Evolutionary conservation across 2,888 invertebrate genomes (phyloP).

Genomic region (Meta bourneti): DNA sequence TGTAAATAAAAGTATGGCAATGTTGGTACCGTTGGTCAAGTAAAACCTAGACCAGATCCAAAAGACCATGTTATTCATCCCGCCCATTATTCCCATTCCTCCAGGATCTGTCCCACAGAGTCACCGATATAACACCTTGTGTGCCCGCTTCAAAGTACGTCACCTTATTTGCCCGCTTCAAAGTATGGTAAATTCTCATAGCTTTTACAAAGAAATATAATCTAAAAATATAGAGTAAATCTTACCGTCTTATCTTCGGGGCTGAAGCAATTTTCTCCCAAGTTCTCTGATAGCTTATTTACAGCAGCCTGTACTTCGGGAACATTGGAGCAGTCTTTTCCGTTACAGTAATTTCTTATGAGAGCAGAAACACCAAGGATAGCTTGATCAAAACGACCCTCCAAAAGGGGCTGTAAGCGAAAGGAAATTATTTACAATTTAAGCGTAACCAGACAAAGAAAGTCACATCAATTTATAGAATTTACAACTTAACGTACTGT

Average conservation of each 20-base stretch:
- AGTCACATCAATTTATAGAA: background rate
- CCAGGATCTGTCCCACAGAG: too few relatives aligned
- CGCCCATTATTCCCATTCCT: too few relatives aligned
- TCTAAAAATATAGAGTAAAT: too few relatives aligned
- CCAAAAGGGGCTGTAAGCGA: constrained; percentile 60
- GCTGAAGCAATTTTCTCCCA: constrained; percentile 68
- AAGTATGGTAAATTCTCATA: too few relatives aligned
- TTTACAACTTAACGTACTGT: constrained; percentile 42
- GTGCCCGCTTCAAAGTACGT: too few relatives aligned
- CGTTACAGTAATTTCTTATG: constrained; percentile 74
- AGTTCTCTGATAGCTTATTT: constrained; percentile 44
- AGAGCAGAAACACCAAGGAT: constrained; percentile 77
- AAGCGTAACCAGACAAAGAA: background rate
- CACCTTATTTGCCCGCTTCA: too few relatives aligned
- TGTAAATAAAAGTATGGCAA: too few relatives aligned
- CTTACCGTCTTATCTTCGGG: constrained; percentile 56
- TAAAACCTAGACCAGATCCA: too few relatives aligned
- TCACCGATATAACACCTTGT: too few relatives aligned
- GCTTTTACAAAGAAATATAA: too few relatives aligned
- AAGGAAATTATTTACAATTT: background rate
- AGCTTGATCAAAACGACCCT: constrained; percentile 72
- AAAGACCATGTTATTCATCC: too few relatives aligned
- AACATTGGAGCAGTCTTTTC: constrained; percentile 45
- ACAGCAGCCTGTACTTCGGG: constrained; percentile 57
- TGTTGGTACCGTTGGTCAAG: too few relatives aligned